Base-by-base conservation (phyloP, 2,113 vertebrate genomes). In the Psilopsiagon aymara region DNA sequence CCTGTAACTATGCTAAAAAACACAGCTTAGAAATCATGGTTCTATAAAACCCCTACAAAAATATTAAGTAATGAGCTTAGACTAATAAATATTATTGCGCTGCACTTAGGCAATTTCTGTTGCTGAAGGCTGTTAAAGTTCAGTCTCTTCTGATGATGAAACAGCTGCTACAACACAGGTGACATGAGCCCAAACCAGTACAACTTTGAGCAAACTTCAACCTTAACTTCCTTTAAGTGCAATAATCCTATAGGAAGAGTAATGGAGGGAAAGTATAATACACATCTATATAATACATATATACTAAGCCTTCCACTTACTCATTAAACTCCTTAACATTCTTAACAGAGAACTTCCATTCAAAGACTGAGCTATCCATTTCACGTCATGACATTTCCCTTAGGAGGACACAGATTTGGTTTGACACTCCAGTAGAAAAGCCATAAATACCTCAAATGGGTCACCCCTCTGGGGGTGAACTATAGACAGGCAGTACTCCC, bases 51-150 rank as follows among this genome's bases (percentile, higher is more conserved):
- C 33, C 80, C 75, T 51, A 74, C 47, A 87, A 69, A 92, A 83
- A 82, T 73, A 85, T 78, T 88, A 95, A 86, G 66, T 76, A 94
- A 94, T 70, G 71, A 94, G 82, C 68, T 86, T 86, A 63, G 39
- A 87, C 59, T 80, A 90, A 96, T 86, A 96, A 88, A 88, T 88
- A 88, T 52, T 86, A 91, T 27, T 92, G 73, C 64, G 86, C 80
- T 92, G 82, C 93, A 95, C 90, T 93, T 82, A n/a, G 41, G 41
- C 17, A 59, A n/a, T 86, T 94, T 87, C 82, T 90, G 17, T 63
- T 82, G 49, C 47, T 77, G 49, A 91, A 91, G 75, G 78, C 74
- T 96, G 70, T 88, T 90, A 88, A 91, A 95, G 81, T 93, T 88
- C 82, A 91, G 80, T 28, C 63, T 73, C 95, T 95, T 74, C 93